Evolutionary conservation across 2,797 vertebrate genomes (phyloP), one percentile per base, ranked within the genome.

Genomic region (Lagodon rhomboides): DNA sequence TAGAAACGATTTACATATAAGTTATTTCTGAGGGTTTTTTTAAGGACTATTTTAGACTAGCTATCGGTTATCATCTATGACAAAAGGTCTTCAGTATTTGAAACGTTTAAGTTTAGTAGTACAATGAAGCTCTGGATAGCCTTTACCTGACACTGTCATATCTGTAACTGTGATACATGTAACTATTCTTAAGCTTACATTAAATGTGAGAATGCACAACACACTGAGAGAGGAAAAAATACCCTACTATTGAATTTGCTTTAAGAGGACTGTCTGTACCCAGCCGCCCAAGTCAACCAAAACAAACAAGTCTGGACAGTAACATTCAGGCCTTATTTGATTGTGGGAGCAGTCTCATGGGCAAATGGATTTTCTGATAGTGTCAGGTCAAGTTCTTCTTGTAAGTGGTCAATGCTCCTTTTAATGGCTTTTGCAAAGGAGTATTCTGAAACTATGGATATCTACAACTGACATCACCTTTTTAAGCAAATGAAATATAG

Each of bases 11-110:
- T 71, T 78, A 23, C 5, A 69, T 73, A 70, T 20, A 56, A 79
- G 64, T 77, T 83, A 77, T 83, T 90, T 83, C 74, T 44, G 16
- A 76, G 27, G 30, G 54, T 77, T 23, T 60, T 72, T 87, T 69
- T 13, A 61, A 73, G 53, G 43, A 72, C 54, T 76, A 68, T 85
- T 80, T 80, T 69, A 51, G 41, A 67, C 59, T 23, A 23, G 27
- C 27, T 27, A 27, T 27, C 4, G 27, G 2, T 55, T 70, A 67
- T 51, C 74, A 49, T 67, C 63, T 17, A 13, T 70, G 69, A 74
- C 64, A 53, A 61, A 77, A 81, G 75, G 66, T 72, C 67, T 44
- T 16, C 7, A 47, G 46, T 9, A 1, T 6, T 22, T 41, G 55
- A 71, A 68, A 47, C n/a, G n/a, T n/a, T n/a, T n/a, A n/a, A n/a